phyloP scores from a whole-genome alignment of 2,113 vertebrate species.

The Datnioides undecimradiatus region DNA sequence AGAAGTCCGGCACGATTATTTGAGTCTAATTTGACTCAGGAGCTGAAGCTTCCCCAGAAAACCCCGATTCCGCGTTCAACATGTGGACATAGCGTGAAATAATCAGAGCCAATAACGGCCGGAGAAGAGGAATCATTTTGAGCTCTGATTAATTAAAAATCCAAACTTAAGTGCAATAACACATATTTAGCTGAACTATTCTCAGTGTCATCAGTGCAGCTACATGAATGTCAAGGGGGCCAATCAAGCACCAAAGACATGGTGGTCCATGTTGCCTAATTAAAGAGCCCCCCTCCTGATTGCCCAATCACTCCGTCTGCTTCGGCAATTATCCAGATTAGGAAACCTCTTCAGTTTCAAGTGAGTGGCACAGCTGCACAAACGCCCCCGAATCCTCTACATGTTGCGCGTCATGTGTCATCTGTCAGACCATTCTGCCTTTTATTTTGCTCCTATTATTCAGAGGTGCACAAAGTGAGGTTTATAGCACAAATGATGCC shows the following conservation, averaged over 20 bases:
- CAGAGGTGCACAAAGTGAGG: not conserved
- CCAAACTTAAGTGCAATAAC: not conserved
- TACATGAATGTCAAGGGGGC: conserved; percentile 53
- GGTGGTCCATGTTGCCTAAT: conserved; percentile 17
- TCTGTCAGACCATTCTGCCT: not conserved
- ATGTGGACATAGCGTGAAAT: not conserved
- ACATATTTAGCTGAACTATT: conserved; percentile 30
- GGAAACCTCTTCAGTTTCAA: conserved; percentile 35
- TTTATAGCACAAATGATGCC: conserved; percentile 7
- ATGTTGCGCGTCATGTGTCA: conserved; percentile 23
- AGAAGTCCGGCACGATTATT: conserved; percentile 5
- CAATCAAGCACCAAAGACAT: conserved; percentile 52
- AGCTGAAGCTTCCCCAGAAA: conserved; percentile 14
- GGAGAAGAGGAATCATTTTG: not conserved
- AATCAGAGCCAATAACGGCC: not conserved
- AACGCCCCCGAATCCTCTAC: not conserved
- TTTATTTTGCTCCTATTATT: not conserved
- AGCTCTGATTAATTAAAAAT: conserved; percentile 35
- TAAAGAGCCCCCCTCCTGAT: conserved; percentile 33
- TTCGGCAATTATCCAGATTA: conserved; percentile 58
- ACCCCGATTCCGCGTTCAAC: not conserved
- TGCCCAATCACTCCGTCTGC: conserved; percentile 34
- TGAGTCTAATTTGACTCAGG: conserved; percentile 22
- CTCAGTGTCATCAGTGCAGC: conserved; percentile 41
- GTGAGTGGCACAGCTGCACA: conserved; percentile 38